These are phyloP conservation scores for Bolborhynchus lineola DNA, from an alignment of 2,113 vertebrate genomes.

Conservation along the genomic window DNA sequence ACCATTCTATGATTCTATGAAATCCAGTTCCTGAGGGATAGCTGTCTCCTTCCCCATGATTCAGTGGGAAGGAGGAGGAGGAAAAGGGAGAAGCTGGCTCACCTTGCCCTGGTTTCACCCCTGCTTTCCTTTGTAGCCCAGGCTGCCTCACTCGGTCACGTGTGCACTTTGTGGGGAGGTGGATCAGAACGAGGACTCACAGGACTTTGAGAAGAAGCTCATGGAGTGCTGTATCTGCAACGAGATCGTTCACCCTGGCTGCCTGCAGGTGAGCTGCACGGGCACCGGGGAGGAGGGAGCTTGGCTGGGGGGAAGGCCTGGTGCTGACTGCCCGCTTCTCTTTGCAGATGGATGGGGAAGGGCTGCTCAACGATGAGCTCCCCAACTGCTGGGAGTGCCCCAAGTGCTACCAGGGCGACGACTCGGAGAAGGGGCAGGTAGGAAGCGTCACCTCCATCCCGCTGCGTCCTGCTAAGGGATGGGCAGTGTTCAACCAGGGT, in stretches of 20 bases:
- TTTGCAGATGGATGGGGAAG: slow-evolving; percentile 88
- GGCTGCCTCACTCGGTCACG: slow-evolving; percentile 90
- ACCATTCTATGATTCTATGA: background rate
- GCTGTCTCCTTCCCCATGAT: accelerated
- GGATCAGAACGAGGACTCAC: slow-evolving; percentile 86
- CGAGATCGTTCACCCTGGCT: slow-evolving; percentile 91
- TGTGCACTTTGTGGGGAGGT: slow-evolving; percentile 93
- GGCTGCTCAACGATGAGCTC: slow-evolving; percentile 91
- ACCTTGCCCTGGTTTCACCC: slow-evolving; percentile 5
- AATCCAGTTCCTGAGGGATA: background rate
- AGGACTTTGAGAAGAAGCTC: slow-evolving; percentile 87
- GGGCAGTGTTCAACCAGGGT: background rate
- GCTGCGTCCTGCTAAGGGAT: background rate
- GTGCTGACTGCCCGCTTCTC: background rate
- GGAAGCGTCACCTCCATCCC: background rate
- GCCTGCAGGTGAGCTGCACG: slow-evolving; percentile 80
- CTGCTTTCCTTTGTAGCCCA: slow-evolving; percentile 81
- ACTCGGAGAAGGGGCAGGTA: slow-evolving; percentile 80
- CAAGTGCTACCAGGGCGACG: slow-evolving; percentile 88
- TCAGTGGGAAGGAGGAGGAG: background rate
- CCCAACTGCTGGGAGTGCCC: slow-evolving; percentile 98
- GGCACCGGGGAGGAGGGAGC: accelerated
- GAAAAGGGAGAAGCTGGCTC: background rate
- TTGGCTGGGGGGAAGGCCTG: background rate
- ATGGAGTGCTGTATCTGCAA: slow-evolving; percentile 98